phyloP scores from a whole-genome alignment of 2,113 vertebrate species.

The Catharus minimus region DNA sequence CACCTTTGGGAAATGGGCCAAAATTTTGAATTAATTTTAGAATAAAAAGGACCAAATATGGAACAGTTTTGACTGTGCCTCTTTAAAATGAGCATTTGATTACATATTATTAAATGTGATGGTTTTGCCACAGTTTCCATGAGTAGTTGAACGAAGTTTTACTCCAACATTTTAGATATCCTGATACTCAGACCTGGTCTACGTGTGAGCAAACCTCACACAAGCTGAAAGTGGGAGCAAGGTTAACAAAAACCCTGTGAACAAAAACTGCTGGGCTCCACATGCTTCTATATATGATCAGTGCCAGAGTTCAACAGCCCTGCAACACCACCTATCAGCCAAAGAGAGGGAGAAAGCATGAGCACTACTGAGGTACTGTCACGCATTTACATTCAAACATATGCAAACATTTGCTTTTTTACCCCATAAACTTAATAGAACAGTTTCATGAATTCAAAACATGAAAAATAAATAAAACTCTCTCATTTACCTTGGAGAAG shows the following conservation, averaged over 20 bases:
- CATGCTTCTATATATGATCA: fast-evolving
- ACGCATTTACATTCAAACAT: not conserved
- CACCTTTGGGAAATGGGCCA: not conserved
- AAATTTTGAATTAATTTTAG: not conserved
- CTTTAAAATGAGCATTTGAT: not conserved
- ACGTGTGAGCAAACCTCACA: not conserved
- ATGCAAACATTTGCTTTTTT: not conserved
- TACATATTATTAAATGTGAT: not conserved
- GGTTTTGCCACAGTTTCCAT: not conserved
- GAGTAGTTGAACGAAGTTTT: not conserved
- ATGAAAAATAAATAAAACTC: not conserved
- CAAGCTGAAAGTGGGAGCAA: not conserved
- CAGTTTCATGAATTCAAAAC: not conserved
- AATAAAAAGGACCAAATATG: not conserved
- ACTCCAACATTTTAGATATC: not conserved
- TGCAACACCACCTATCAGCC: not conserved
- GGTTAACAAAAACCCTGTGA: not conserved
- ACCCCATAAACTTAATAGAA: not conserved
- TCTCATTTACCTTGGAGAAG: not conserved
- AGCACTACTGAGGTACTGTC: not conserved
- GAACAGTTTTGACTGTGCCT: not conserved
- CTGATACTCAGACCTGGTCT: not conserved
- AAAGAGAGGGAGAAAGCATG: not conserved
- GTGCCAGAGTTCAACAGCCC: not conserved
- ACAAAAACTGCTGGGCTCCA: not conserved